Evolutionary conservation across 1,140 invertebrate species (phyloP).

Genomic region (Araneus ventricosus): DNA sequence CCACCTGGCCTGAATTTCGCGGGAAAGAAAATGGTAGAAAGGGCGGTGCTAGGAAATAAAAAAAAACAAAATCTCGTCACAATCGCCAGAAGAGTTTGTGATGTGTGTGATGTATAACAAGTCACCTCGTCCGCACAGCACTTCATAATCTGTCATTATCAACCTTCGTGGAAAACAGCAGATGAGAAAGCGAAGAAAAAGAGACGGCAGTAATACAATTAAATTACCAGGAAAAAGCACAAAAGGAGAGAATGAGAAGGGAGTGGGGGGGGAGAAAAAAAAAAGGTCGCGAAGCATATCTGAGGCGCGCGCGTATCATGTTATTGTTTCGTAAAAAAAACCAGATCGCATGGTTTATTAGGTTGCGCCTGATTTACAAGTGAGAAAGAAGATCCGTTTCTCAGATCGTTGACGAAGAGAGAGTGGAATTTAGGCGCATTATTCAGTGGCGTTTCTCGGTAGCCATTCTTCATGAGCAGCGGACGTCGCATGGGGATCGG

Average conservation of each 20-base stretch:
- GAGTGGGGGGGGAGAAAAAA: neutral
- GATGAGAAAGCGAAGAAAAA: conserved; percentile 20
- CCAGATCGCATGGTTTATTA: conserved; percentile 46
- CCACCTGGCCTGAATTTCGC: conserved; percentile 47
- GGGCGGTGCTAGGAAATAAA: neutral
- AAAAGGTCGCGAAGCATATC: neutral
- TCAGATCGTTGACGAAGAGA: neutral
- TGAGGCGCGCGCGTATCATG: neutral
- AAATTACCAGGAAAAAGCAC: conserved; percentile 65
- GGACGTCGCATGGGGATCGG: neutral
- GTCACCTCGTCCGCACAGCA: conserved; percentile 45
- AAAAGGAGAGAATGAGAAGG: neutral
- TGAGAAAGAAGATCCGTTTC: conserved; percentile 3
- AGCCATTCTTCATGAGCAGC: neutral
- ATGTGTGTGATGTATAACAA: conserved; percentile 51
- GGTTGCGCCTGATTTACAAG: conserved; percentile 7
- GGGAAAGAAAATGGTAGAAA: neutral
- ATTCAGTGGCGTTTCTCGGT: neutral
- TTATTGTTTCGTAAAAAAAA: conserved; percentile 57
- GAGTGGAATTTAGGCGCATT: neutral
- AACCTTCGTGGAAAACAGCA: conserved; percentile 19
- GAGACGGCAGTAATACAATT: conserved; percentile 41
- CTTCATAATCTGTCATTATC: conserved; percentile 72
- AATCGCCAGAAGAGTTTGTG: neutral
- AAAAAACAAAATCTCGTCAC: neutral